These are phyloP conservation scores for Polydesmus complanatus DNA, from an alignment of 2,888 invertebrate species.

Conservation along the genomic window DNA sequence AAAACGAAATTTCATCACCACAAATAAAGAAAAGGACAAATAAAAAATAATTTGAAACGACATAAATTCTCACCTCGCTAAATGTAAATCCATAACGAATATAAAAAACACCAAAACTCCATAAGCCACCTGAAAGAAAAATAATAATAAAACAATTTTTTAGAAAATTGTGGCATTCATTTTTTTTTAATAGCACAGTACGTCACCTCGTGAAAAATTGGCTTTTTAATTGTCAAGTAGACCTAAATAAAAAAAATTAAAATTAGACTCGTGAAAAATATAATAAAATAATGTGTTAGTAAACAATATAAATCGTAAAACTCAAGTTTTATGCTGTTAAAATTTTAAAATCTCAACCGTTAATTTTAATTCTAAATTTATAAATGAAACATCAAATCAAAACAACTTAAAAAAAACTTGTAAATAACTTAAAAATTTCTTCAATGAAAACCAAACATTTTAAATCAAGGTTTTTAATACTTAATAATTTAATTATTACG, in stretches of 20 bases:
- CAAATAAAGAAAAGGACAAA: not conserved
- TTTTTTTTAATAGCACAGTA: not conserved
- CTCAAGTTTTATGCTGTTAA: too few relatives aligned
- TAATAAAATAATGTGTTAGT: too few relatives aligned
- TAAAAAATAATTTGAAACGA: not conserved
- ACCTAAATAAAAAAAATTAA: constrained; percentile 6
- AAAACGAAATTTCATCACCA: constrained; percentile 7
- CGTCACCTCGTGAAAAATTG: constrained; percentile 27
- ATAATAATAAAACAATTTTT: not conserved
- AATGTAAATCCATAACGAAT: constrained; percentile 20
- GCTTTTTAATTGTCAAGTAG: constrained; percentile 23
- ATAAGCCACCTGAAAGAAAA: constrained; percentile 24
- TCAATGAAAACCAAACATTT: too few relatives aligned
- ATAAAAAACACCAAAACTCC: constrained; percentile 27
- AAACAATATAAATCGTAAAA: too few relatives aligned
- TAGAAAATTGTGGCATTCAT: not conserved
- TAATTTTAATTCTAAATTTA: too few relatives aligned
- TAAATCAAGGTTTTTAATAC: too few relatives aligned
- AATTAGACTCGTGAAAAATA: too few relatives aligned
- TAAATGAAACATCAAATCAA: too few relatives aligned
- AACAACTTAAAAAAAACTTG: not conserved
- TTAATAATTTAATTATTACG: too few relatives aligned
- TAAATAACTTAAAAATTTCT: too few relatives aligned
- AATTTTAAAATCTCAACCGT: too few relatives aligned
- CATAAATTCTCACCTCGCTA: constrained; percentile 15